Percentiles rank a stretch among this genome's conserved stretches.
phyloP scores from a whole-genome alignment of 2,797 vertebrate genomes.

The Peromyscus eremicus region DNA sequence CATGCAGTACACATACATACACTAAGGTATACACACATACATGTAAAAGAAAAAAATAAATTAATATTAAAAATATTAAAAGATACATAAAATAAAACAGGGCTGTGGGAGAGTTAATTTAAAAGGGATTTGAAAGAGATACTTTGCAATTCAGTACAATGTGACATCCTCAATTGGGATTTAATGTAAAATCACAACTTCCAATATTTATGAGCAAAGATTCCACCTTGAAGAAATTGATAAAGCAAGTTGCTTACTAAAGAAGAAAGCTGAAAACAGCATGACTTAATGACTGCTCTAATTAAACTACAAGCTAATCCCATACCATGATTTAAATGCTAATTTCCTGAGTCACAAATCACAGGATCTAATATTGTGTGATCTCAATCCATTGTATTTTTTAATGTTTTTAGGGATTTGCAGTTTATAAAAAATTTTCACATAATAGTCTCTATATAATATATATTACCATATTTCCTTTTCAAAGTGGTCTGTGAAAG shows the following conservation, averaged over 20 bases:
- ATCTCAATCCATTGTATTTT: not conserved
- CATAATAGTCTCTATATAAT: not conserved
- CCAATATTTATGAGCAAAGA: not conserved
- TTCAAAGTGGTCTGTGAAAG: not conserved
- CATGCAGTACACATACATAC: not conserved
- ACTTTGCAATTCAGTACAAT: not conserved
- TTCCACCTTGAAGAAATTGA: not conserved
- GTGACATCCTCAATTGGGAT: not conserved
- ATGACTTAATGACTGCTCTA: not conserved
- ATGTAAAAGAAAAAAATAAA: not conserved
- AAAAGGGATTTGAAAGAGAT: slow-evolving; percentile 19
- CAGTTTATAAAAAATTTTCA: not conserved
- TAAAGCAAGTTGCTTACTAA: slow-evolving; percentile 11
- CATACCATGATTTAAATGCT: slow-evolving; percentile 11
- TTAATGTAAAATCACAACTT: slow-evolving; percentile 20
- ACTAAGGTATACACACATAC: not conserved
- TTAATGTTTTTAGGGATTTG: not conserved
- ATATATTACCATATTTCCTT: not conserved
- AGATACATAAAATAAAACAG: not conserved
- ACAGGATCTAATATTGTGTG: not conserved
- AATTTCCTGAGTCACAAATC: not conserved
- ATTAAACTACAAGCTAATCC: not conserved
- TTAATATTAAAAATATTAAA: not conserved
- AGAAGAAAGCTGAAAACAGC: slow-evolving; percentile 13
- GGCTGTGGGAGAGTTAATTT: not conserved